These are phyloP conservation scores for Ameiurus melas DNA, from an alignment of 2,113 vertebrate genomes.

Conservation along the genomic window DNA sequence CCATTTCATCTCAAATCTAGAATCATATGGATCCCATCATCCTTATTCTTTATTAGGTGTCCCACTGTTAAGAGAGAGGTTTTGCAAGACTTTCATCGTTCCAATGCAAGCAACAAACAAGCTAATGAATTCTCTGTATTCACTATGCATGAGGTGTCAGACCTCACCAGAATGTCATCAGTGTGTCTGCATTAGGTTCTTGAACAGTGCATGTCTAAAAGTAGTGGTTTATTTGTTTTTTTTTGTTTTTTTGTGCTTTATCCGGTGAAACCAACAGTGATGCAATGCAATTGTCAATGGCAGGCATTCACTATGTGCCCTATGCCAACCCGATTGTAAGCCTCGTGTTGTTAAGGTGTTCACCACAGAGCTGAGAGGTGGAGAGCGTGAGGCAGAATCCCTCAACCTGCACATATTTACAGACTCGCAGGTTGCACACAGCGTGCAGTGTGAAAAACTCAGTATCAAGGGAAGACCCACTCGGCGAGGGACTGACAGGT, in stretches of 20 bases:
- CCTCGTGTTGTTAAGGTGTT: not conserved
- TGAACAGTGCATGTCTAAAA: not conserved
- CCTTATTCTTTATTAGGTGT: not conserved
- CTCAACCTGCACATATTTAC: not conserved
- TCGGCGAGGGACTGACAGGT: not conserved
- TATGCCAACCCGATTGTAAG: not conserved
- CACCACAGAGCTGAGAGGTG: not conserved
- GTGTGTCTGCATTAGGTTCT: not conserved
- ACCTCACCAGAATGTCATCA: not conserved
- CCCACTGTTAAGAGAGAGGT: not conserved
- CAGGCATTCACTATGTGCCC: not conserved
- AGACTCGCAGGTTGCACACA: not conserved
- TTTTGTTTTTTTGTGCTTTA: not conserved
- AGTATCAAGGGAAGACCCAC: not conserved
- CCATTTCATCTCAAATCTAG: not conserved
- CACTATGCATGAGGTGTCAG: not conserved
- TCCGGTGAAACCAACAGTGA: not conserved
- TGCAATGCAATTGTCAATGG: not conserved
- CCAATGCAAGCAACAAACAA: not conserved
- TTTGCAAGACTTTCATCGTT: not conserved
- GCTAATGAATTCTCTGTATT: not conserved
- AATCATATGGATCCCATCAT: not conserved
- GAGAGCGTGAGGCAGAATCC: not conserved
- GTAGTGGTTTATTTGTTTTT: not conserved
- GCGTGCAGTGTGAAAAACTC: not conserved